Conservation (phyloP, 2,888 invertebrate genomes). For the Oscheius sp. region DNA sequence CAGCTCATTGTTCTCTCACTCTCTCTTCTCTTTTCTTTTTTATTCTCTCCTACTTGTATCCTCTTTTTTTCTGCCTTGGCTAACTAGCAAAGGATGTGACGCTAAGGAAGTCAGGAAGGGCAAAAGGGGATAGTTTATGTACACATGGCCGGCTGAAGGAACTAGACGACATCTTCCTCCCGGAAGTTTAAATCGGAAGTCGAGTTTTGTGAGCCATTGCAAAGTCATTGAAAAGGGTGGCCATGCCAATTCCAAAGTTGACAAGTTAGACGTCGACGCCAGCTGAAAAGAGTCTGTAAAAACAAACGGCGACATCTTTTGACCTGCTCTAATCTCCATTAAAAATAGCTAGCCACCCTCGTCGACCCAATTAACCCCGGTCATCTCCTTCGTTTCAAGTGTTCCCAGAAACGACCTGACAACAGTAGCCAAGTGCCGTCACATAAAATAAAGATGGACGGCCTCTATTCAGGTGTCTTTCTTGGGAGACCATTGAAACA, state of each 20-base stretch:
- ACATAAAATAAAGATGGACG: slow-evolving; percentile 3
- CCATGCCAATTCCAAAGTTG: slow-evolving; percentile 4
- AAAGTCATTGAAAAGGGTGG: not conserved
- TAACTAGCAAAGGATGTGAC: no score
- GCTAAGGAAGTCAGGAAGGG: no score
- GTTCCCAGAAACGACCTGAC: slow-evolving; percentile 3
- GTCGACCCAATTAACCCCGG: no score
- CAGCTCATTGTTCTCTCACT: not conserved
- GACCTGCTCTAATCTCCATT: no score
- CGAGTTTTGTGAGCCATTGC: not conserved
- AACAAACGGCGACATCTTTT: no score
- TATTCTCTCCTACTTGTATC: not conserved
- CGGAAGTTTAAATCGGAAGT: slow-evolving; percentile 19
- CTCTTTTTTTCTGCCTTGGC: not conserved
- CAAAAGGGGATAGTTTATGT: no score
- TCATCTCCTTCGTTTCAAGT: not conserved
- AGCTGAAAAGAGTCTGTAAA: no score
- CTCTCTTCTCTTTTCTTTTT: slow-evolving; percentile 8
- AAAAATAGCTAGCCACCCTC: no score
- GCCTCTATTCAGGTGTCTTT: not conserved
- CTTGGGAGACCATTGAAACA: not conserved
- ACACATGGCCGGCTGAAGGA: not conserved
- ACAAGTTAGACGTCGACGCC: no score
- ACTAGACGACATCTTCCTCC: not conserved
- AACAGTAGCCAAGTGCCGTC: not conserved